Conservation (phyloP, 2,113 vertebrate species). For the Hippocampus barbouri region DNA sequence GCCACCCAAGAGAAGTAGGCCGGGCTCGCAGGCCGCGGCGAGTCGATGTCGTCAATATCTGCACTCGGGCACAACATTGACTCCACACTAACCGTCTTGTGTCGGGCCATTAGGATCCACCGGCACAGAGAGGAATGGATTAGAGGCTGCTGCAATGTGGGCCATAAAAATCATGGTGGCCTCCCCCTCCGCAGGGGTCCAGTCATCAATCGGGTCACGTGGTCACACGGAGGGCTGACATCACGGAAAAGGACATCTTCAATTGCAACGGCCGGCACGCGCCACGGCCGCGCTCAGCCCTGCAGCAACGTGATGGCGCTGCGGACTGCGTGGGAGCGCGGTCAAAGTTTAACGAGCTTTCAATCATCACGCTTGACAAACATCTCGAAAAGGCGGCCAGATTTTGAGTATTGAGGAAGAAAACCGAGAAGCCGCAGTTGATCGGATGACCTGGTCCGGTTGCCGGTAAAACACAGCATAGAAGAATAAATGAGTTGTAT, state of each 20-base stretch:
- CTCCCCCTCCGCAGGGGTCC: constrained; percentile 6
- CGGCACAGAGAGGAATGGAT: constrained; percentile 54
- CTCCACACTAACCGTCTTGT: constrained; percentile 15
- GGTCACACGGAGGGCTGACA: constrained; percentile 3
- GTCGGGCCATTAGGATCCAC: constrained; percentile 49
- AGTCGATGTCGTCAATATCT: constrained; percentile 51
- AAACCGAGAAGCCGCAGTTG: not conserved
- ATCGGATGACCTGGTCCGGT: too few species aligned
- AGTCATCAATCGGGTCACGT: constrained; percentile 27
- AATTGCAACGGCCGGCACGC: not conserved
- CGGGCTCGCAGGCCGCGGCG: constrained; percentile 38
- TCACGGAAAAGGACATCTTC: constrained; percentile 3
- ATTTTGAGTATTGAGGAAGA: not conserved
- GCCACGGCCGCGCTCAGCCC: not conserved
- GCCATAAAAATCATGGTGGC: constrained; percentile 53
- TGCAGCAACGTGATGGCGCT: constrained; percentile 2
- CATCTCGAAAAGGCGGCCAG: constrained; percentile 8
- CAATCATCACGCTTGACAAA: constrained; percentile 24
- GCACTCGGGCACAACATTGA: constrained; percentile 36
- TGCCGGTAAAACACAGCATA: not conserved
- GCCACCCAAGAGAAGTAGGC: constrained; percentile 56
- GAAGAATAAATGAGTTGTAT: not conserved
- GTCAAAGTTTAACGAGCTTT: constrained; percentile 31
- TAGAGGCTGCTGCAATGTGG: constrained; percentile 41
- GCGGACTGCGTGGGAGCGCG: constrained; percentile 9